A percentile compares a stretch with the other conserved stretches of the same genome.
Conservation (phyloP, 2,113 vertebrate genomes). For the Bagarius yarrelli region DNA sequence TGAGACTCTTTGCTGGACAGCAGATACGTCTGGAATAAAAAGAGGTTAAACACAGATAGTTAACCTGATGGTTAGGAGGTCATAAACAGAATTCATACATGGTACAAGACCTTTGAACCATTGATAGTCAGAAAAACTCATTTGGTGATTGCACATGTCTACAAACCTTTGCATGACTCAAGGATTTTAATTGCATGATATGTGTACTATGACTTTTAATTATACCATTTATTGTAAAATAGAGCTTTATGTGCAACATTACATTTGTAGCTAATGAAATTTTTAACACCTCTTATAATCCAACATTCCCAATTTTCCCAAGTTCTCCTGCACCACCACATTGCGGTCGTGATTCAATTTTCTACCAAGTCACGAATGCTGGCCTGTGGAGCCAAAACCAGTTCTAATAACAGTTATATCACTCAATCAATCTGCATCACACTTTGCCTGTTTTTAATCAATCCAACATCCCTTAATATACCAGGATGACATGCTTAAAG, state of each 20-base stretch:
- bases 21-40: conserved; percentile 63
- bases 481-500: neutral
- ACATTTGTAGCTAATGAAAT: too few relatives aligned
- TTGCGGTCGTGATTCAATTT: neutral
- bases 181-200: neutral
- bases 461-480: neutral
- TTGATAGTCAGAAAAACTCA: neutral
- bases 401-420: neutral
- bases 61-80: neutral
- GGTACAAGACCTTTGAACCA: neutral
- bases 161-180: neutral
- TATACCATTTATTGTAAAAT: neutral
- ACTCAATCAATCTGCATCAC: neutral
- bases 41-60: neutral
- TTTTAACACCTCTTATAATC: too few relatives aligned
- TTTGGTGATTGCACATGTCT: neutral
- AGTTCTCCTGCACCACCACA: neutral
- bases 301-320: neutral
- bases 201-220: neutral
- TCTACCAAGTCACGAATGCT: neutral
- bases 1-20: conserved; percentile 39
- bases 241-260: neutral
- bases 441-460: neutral
- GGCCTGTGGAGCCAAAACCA: neutral
- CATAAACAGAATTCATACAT: neutral